Conservation (phyloP, 2,113 vertebrate genomes). For the Cyrtonyx montezumae region DNA sequence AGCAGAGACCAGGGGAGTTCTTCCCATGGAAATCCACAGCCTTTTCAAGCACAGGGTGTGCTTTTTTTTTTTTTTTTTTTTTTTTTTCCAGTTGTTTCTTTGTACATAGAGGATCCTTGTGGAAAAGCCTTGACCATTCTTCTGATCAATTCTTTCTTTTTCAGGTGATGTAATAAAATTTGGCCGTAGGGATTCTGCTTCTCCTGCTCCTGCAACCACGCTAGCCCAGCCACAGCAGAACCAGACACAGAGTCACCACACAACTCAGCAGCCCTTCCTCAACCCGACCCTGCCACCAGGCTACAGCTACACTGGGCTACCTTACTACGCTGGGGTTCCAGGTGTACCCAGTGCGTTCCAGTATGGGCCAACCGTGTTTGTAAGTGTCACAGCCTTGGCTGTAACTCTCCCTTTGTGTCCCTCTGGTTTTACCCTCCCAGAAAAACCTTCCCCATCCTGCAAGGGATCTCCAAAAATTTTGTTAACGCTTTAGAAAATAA, state of each 20-base stretch:
- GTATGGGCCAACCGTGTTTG: conserved; percentile 94
- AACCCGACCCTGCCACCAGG: conserved; percentile 91
- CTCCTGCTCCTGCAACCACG: conserved; percentile 90
- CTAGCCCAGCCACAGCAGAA: conserved; percentile 87
- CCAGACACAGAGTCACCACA: conserved; percentile 87
- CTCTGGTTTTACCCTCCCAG: not conserved
- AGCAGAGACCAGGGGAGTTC: not conserved
- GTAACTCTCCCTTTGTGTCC: rapidly evolving
- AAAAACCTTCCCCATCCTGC: not conserved
- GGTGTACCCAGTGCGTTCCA: conserved; percentile 95
- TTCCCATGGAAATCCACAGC: not conserved
- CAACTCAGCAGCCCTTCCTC: conserved; percentile 92
- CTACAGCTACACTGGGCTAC: conserved; percentile 95
- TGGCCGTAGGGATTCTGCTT: conserved; percentile 92
- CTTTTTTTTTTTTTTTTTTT: not conserved
- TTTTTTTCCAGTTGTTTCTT: not conserved
- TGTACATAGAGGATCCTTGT: not conserved
- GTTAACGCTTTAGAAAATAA: not conserved
- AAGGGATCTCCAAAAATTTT: not conserved
- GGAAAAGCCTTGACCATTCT: not conserved
- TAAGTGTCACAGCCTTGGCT: conserved; percentile 66
- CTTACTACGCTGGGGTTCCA: conserved; percentile 91
- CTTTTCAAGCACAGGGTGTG: not conserved
- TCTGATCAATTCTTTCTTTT: not conserved
- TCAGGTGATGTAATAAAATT: conserved; percentile 95